Evolutionary conservation across 2,888 invertebrate species (phyloP).

Genomic region (Odontocolon sp.): DNA sequence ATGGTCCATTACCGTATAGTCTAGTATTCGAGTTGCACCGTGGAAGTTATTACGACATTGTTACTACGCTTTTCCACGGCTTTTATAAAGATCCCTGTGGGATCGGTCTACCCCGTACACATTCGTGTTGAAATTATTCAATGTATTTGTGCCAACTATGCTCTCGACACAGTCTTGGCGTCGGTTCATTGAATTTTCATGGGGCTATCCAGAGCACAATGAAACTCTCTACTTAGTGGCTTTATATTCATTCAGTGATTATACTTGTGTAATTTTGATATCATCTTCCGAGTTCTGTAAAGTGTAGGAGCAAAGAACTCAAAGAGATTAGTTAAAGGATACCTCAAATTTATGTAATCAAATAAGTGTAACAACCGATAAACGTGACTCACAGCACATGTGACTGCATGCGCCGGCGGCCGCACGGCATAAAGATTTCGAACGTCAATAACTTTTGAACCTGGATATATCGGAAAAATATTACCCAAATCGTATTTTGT

Average conservation of each 20-base stretch:
- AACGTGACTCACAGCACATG: too few species aligned
- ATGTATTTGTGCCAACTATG: neutral
- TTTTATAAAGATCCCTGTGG: conserved; percentile 47
- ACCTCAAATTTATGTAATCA: too few species aligned
- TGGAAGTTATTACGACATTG: conserved; percentile 76
- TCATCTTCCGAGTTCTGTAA: neutral
- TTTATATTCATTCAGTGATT: neutral
- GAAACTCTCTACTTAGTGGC: neutral
- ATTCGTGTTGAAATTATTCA: conserved; percentile 22
- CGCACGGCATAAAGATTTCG: too few species aligned
- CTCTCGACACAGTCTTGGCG: conserved; percentile 33
- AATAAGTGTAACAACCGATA: too few species aligned
- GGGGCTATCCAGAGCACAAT: neutral
- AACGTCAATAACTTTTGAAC: too few species aligned
- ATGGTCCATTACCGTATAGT: conserved; percentile 70
- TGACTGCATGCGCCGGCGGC: too few species aligned
- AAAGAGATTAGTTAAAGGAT: too few species aligned
- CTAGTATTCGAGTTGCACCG: conserved; percentile 68
- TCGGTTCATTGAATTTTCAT: conserved; percentile 56
- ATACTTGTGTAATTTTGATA: neutral
- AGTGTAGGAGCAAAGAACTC: neutral
- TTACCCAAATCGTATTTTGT: too few species aligned
- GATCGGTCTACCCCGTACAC: conserved; percentile 14
- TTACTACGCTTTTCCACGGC: conserved; percentile 64
- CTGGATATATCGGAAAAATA: too few species aligned